Base-by-base conservation (phyloP, 1,140 invertebrate genomes). In the Drosophila sturtevanti region DNA sequence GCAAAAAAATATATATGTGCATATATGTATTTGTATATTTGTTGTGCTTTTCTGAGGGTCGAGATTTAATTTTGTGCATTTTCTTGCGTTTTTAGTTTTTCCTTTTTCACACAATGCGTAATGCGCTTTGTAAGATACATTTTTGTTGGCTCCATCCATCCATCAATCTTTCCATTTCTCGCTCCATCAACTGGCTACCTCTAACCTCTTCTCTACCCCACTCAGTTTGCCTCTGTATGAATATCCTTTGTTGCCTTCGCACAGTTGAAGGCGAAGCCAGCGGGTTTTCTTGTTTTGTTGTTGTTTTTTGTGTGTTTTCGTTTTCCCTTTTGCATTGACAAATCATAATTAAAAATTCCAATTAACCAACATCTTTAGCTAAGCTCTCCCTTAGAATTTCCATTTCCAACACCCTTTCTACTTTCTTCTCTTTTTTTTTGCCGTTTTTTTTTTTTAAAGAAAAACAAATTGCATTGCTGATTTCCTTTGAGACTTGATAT, bases 271-370 rank as follows among this genome's bases (percentile, higher is more conserved):
- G 34, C 58, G 31, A 34, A 22, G 54, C 54, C 54, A 56, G 54
- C 54, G 54, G 54, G 54, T 56, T 56, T 56, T 56, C 54, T 52
- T 48, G 38, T 59, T 55, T 27, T 54, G 31, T 55, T 11, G 18
- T 56, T 67, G 27, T 31, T 55, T 61, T 41, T 62, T 56, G 34
- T 51, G 24, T 55, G 34, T 62, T 61, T 16, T 41, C 38, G 34
- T 12, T 51, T 59, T 70, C 44, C 21, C 55, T 55, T 68, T 63
- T 52, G 64, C 63, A 63, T 63, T 74, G 71, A 74, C 75, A 77
- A 77, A 74, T 77, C 75, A 77, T 77, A 77, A 77, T 77, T 77
- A 77, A 77, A 77, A 77, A 77, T 77, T 77, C 67, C 72, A 74
- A 77, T 77, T 77, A 77, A 69, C 65, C 70, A 65, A 35, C 58